phyloP scores from a whole-genome alignment of 2,888 invertebrate genomes.

The Drosophila paramelanica region DNA sequence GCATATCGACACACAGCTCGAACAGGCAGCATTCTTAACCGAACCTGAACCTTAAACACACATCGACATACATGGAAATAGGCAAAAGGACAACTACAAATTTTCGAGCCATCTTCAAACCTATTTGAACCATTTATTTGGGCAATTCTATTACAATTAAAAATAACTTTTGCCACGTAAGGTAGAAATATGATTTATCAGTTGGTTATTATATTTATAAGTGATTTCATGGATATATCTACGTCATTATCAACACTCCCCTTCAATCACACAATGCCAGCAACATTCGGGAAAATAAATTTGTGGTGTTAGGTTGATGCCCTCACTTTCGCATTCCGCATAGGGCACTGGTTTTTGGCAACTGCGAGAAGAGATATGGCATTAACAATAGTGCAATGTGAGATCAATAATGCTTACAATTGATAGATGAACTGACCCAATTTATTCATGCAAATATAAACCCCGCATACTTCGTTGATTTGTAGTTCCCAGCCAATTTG shows the following conservation, averaged over 20 bases:
- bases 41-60: neutral
- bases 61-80: neutral
- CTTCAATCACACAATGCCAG: constrained; percentile 32
- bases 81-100: neutral
- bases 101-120: constrained; percentile 1
- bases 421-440: constrained; percentile 19
- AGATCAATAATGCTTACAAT: constrained; percentile 24
- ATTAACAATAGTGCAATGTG: too few species aligned
- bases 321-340: constrained; percentile 3
- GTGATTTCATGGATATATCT: too few species aligned
- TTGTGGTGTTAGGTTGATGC: neutral
- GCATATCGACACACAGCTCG: neutral
- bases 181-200: too few species aligned
- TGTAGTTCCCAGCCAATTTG: constrained; percentile 12
- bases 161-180: neutral
- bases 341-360: constrained; percentile 38
- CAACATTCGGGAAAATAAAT: constrained; percentile 36
- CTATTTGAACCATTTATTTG: constrained; percentile 4
- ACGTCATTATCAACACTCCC: neutral
- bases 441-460: constrained; percentile 22
- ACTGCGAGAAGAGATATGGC: constrained; percentile 2
- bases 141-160: neutral
- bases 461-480: constrained; percentile 30
- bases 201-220: too few species aligned
- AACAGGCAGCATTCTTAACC: too few species aligned